These are phyloP conservation scores for Phyllopteryx taeniolatus DNA, from an alignment of 2,113 vertebrate species.

Conservation along the genomic window DNA sequence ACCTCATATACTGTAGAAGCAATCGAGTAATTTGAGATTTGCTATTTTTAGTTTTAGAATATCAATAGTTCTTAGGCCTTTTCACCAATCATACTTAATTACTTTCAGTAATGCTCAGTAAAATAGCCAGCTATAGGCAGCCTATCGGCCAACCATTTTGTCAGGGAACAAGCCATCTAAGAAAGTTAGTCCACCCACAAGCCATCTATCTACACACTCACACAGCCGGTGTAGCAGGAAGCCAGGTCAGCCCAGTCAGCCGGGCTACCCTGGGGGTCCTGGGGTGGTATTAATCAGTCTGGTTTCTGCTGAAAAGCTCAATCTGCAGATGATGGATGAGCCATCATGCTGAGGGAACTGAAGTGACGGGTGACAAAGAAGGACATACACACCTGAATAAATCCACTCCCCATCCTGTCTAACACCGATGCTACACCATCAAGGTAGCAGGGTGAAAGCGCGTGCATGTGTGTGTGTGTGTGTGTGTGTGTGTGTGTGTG, in stretches of 20 bases:
- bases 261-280: slow-evolving; percentile 63
- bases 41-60: neutral
- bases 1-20: too few species aligned
- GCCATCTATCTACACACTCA: slow-evolving; percentile 26
- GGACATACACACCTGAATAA: slow-evolving; percentile 77
- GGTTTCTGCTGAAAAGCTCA: slow-evolving; percentile 76
- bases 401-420: slow-evolving; percentile 65
- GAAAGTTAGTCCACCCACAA: slow-evolving; percentile 27
- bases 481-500: slow-evolving; percentile 28
- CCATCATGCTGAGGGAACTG: slow-evolving; percentile 59
- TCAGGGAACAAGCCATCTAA: slow-evolving; percentile 15
- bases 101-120: neutral
- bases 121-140: neutral
- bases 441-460: slow-evolving; percentile 59
- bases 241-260: slow-evolving; percentile 59
- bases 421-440: slow-evolving; percentile 41
- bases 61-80: neutral
- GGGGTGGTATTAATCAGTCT: slow-evolving; percentile 72
- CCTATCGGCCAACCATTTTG: neutral
- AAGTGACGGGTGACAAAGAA: slow-evolving; percentile 80
- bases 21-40: neutral
- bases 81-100: neutral
- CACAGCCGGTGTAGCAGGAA: slow-evolving; percentile 34
- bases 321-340: slow-evolving; percentile 79
- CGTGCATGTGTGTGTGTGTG: slow-evolving; percentile 16